These are phyloP conservation scores for Callimorpha dominula DNA, from an alignment of 2,888 invertebrate genomes.

Conservation along the genomic window DNA sequence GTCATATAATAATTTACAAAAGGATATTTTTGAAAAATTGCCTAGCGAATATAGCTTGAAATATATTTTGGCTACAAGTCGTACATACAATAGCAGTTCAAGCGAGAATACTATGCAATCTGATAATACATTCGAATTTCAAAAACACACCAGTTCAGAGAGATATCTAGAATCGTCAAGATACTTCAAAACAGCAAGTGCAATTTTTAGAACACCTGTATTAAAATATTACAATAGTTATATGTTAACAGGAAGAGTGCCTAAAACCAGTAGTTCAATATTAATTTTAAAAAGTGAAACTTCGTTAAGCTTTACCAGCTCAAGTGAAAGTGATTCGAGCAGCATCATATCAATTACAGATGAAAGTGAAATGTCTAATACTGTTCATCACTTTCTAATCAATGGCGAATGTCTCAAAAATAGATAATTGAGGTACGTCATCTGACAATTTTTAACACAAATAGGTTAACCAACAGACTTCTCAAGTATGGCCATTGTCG, in stretches of 20 bases:
- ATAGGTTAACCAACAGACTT: too few relatives aligned
- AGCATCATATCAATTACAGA: background rate
- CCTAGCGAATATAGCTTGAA: background rate
- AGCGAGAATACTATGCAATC: background rate
- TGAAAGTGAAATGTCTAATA: background rate
- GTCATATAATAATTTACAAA: background rate
- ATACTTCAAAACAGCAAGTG: background rate
- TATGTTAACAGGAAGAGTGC: background rate
- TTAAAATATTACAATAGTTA: background rate
- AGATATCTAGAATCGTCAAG: background rate
- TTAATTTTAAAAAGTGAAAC: slow-evolving; percentile 6
- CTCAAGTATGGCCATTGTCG: too few relatives aligned
- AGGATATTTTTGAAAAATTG: background rate
- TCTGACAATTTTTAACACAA: too few relatives aligned
- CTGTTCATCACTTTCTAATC: background rate
- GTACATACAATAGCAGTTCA: background rate
- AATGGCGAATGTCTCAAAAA: background rate
- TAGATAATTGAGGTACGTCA: background rate
- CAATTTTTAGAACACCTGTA: background rate
- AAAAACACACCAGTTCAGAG: background rate
- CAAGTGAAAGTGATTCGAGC: background rate
- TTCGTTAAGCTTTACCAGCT: background rate
- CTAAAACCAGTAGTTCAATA: background rate
- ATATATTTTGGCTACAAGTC: slow-evolving; percentile 1
- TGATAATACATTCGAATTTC: background rate